phyloP scores from a whole-genome alignment of 1,140 invertebrate species.

The Temnothorax curvispinosus region DNA sequence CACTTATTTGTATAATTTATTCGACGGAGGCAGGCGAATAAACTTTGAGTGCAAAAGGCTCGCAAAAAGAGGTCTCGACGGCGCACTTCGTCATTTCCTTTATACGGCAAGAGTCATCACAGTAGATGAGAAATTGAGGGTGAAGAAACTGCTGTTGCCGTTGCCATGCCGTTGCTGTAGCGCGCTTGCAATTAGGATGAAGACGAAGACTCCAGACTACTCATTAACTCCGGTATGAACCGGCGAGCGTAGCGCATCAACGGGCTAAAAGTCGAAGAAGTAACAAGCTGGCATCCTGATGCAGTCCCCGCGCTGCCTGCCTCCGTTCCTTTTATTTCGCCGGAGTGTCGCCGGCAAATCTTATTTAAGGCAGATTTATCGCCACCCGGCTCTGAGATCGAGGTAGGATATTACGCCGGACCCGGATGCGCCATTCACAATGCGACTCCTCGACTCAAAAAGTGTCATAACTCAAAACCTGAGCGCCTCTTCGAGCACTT shows the following conservation, averaged over 20 bases:
- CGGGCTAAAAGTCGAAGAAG: constrained; percentile 39
- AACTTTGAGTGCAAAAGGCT: constrained; percentile 9
- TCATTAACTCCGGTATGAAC: constrained; percentile 47
- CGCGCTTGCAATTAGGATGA: constrained; percentile 52
- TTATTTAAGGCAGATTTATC: constrained; percentile 83
- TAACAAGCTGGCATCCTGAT: constrained; percentile 54
- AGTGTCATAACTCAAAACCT: constrained; percentile 83
- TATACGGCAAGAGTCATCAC: constrained; percentile 42
- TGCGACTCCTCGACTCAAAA: constrained; percentile 82
- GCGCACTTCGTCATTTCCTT: constrained; percentile 39
- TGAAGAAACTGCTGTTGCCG: constrained; percentile 33
- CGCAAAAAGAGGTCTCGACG: constrained; percentile 7
- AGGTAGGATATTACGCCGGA: constrained; percentile 81
- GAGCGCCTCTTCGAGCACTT: constrained; percentile 80
- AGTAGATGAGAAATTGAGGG: constrained; percentile 46
- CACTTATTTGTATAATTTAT: constrained; percentile 15
- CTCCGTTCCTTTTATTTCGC: constrained; percentile 77
- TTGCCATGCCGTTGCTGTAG: constrained; percentile 12
- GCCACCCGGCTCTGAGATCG: constrained; percentile 76
- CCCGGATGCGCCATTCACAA: constrained; percentile 80
- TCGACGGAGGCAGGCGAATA: background rate
- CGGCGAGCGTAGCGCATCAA: constrained; percentile 31
- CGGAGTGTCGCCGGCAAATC: constrained; percentile 80
- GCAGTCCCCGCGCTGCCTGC: background rate
- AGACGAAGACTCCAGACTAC: constrained; percentile 47